Base-by-base conservation (phyloP, 2,888 invertebrate species). In the Drosophila nr. perissopoda region DNA sequence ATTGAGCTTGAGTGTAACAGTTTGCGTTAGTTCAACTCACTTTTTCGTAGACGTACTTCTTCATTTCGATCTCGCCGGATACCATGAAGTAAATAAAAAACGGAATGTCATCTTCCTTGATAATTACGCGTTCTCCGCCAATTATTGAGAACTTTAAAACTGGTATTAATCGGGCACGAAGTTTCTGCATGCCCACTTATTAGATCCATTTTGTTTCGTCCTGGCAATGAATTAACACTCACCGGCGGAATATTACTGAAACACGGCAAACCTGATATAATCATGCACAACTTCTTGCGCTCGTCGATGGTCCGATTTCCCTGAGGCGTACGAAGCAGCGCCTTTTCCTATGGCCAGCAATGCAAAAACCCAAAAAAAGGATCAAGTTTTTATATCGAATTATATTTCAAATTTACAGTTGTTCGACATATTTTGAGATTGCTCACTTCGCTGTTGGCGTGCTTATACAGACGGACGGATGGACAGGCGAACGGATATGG, bases 1-100 rank as follows among this genome's bases (percentile, higher is more conserved):
- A 38, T 10, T 38, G 2, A 45, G 25, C 21, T 16, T 13, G 38
- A 4, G 38, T 38, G 40, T 40, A 40, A 40, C 11, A 11, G 40
- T 40, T n/a, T 5, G 16, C 25, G 25, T 7, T 45, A 18, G 25
- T 8, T 25, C 1, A 18, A 57, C 72, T 73, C 65, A 91, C 90
- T 82, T 91, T 92, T 29, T 93, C 92, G 36, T 87, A 90, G 0
- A 83, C 27, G 11, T n/a, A 67, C 45, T 81, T 86, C 4, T 78
- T 78, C 45, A 91, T 82, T 74, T 91, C 90, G 13, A 95, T 93
- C 83, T 95, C 94, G 2, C 96, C 96, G 7, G 94, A 94, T 16
- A 96, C 92, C 49, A 96, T 94, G 90, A 95, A 96, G 90, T 96
- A 96, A 40, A 96, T 90, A 0, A 94, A 95, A 60, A 94, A 92